Conservation (phyloP, 2,113 vertebrate species). For the Willisornis vidua region DNA sequence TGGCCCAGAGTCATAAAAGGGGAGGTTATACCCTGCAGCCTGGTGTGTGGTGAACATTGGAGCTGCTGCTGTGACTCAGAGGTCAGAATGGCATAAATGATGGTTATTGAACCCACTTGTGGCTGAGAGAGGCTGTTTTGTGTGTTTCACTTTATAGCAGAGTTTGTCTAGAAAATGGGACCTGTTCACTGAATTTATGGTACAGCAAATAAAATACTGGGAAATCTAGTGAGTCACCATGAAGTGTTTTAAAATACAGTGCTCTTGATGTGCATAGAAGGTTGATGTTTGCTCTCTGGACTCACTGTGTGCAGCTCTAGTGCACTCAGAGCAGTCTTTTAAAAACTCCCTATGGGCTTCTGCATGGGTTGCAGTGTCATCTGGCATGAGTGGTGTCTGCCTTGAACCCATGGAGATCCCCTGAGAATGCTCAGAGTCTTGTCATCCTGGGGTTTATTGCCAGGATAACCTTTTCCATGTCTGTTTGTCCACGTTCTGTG, state of each 20-base stretch:
- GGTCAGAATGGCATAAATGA: background rate
- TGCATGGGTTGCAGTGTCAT: background rate
- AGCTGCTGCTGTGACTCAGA: background rate
- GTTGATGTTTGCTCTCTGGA: background rate
- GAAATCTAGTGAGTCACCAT: background rate
- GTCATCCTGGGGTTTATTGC: background rate
- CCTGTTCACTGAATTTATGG: background rate
- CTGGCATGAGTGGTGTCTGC: background rate
- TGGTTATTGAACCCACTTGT: background rate
- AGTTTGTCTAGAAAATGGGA: background rate
- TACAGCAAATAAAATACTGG: background rate
- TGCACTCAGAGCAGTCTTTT: background rate
- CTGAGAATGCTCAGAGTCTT: background rate
- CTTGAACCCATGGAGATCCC: background rate
- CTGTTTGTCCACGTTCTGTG: background rate
- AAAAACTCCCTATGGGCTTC: background rate
- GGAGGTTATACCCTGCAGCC: accelerated
- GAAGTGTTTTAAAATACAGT: background rate
- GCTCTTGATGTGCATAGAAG: background rate
- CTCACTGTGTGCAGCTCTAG: accelerated
- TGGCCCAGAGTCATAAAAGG: accelerated
- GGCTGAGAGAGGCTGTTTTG: background rate
- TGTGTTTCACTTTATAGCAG: background rate
- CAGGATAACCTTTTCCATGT: background rate
- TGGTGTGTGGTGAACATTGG: background rate